Percentiles rank a stretch among this genome's conserved stretches.
phyloP scores from a whole-genome alignment of 2,888 invertebrate species.

The Allophyes oxyacanthae region DNA sequence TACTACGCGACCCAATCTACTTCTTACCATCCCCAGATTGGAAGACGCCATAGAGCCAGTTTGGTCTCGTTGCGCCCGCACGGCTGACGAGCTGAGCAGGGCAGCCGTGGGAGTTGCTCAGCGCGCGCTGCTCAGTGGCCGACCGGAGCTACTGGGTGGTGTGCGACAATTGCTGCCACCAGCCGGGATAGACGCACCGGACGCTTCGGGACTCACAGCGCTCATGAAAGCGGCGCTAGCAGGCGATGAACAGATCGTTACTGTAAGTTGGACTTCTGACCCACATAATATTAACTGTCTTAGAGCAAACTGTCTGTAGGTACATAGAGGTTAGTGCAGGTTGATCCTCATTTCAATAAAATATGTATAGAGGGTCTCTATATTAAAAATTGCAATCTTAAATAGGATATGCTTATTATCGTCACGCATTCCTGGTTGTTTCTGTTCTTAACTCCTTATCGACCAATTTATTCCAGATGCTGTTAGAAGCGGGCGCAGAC shows the following conservation, averaged over 20 bases:
- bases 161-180: conserved; percentile 92
- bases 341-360: too few species aligned
- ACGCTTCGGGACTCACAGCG: conserved; percentile 94
- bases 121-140: conserved; percentile 93
- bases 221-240: conserved; percentile 95
- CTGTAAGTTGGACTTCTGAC: conserved; percentile 71
- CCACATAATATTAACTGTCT: too few species aligned
- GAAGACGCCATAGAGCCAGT: conserved; percentile 89
- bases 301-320: too few species aligned
- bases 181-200: conserved; percentile 92
- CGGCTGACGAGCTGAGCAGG: conserved; percentile 89
- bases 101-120: conserved; percentile 94
- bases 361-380: too few species aligned
- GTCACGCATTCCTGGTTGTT: too few species aligned
- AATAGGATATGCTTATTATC: too few species aligned
- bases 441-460: too few species aligned
- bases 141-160: conserved; percentile 94
- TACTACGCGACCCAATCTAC: too few species aligned
- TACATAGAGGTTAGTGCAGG: background rate
- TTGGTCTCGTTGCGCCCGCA: conserved; percentile 78
- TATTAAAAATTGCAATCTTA: too few species aligned
- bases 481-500: conserved; percentile 95
- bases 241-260: conserved; percentile 93
- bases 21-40: conserved; percentile 70
- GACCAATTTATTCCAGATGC: conserved; percentile 78